Conservation (phyloP, 2,113 vertebrate genomes). For the Gallinago undulata region DNA sequence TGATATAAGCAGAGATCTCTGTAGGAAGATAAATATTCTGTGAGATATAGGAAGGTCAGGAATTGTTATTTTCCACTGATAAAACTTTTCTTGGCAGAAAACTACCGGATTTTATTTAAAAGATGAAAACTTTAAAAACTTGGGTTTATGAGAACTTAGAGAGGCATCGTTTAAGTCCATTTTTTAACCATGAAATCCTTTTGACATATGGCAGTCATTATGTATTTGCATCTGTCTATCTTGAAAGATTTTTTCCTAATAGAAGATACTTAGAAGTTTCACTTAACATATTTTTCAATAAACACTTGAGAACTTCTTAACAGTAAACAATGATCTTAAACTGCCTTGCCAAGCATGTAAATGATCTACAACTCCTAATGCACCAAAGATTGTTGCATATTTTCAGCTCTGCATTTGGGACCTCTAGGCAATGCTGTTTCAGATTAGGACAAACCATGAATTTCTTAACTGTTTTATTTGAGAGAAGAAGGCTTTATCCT, state of each 20-base stretch:
- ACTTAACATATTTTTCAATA: slow-evolving; percentile 72
- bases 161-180: slow-evolving; percentile 60
- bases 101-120: slow-evolving; percentile 61
- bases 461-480: slow-evolving; percentile 60
- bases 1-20: slow-evolving; percentile 45
- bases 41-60: slow-evolving; percentile 51
- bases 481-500: slow-evolving; percentile 54
- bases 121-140: slow-evolving; percentile 31
- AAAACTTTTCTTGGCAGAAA: slow-evolving; percentile 55
- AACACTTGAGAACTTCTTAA: slow-evolving; percentile 67
- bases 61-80: slow-evolving; percentile 69
- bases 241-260: slow-evolving; percentile 66
- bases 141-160: slow-evolving; percentile 70
- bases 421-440: slow-evolving; percentile 69
- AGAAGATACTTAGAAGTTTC: slow-evolving; percentile 59
- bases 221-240: slow-evolving; percentile 70
- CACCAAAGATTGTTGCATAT: slow-evolving; percentile 30
- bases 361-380: slow-evolving; percentile 45
- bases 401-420: slow-evolving; percentile 60
- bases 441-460: slow-evolving; percentile 64
- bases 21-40: slow-evolving; percentile 56
- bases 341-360: slow-evolving; percentile 58
- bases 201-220: slow-evolving; percentile 80
- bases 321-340: slow-evolving; percentile 63
- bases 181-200: slow-evolving; percentile 65